phyloP scores from a whole-genome alignment of 2,888 invertebrate genomes.

The Dolichopus griseipennis region DNA sequence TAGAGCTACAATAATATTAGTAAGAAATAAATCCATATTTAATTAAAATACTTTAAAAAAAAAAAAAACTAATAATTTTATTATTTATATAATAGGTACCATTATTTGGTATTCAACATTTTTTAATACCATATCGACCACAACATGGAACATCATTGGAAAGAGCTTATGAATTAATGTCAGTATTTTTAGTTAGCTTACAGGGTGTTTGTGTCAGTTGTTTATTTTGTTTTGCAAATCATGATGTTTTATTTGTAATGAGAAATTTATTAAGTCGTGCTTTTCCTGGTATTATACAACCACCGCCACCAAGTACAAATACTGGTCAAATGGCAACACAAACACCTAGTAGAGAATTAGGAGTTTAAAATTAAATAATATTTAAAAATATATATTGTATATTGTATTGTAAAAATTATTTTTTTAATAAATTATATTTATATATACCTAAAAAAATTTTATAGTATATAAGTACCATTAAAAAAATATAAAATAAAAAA shows the following conservation, averaged over 20 bases:
- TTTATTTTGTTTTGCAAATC: constrained; percentile 67
- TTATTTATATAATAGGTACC: constrained; percentile 47
- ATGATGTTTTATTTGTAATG: constrained; percentile 55
- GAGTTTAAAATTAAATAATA: constrained; percentile 37
- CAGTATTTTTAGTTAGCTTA: constrained; percentile 59
- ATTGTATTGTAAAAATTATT: too few species aligned
- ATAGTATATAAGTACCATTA: background rate
- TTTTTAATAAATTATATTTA: too few species aligned
- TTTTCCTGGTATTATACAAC: constrained; percentile 34
- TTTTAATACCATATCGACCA: constrained; percentile 61
- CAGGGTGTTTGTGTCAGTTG: constrained; percentile 66
- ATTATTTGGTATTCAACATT: constrained; percentile 63
- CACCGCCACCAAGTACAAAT: constrained; percentile 37
- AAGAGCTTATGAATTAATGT: constrained; percentile 54
- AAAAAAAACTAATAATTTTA: constrained; percentile 7
- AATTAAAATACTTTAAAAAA: too few species aligned
- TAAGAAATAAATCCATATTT: constrained; percentile 27
- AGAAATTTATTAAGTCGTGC: constrained; percentile 44
- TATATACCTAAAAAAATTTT: background rate
- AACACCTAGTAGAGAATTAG: constrained; percentile 42
- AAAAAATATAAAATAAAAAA: background rate
- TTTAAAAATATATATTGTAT: background rate
- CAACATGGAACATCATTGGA: constrained; percentile 49
- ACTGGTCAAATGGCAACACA: constrained; percentile 41
- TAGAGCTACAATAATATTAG: constrained; percentile 62